These are phyloP conservation scores for Diachasmimorpha longicaudata DNA, from an alignment of 1,140 invertebrate species.

Conservation along the genomic window DNA sequence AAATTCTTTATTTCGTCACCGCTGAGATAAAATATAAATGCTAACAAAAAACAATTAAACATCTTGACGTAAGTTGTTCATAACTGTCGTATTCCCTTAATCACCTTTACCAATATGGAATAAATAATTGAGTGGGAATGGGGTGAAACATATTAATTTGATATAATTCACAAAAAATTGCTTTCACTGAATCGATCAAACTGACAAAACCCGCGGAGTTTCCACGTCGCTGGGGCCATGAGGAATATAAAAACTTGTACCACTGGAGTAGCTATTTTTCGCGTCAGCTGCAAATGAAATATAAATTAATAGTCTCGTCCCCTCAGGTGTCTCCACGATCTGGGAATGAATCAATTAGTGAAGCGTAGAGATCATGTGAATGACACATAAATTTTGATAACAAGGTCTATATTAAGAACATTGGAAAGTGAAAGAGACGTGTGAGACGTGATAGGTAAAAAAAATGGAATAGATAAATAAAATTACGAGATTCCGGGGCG, in stretches of 20 bases:
- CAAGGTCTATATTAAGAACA: slow-evolving; percentile 1
- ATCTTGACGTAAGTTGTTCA: not conserved
- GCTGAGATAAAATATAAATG: not conserved
- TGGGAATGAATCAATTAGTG: not conserved
- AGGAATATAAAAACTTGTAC: not conserved
- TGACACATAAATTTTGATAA: not conserved
- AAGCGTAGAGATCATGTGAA: not conserved
- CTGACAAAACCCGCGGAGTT: not conserved
- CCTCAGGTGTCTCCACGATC: not conserved
- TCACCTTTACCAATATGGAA: not conserved
- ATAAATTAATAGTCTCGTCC: not conserved
- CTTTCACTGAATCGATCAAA: not conserved
- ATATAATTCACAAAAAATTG: not conserved
- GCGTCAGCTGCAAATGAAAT: not conserved
- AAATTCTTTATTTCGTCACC: too few relatives aligned
- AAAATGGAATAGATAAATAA: not conserved
- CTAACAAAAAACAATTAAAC: not conserved
- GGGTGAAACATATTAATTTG: not conserved
- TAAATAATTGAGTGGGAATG: not conserved
- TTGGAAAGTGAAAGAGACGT: slow-evolving; percentile 18
- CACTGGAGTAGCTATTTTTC: not conserved
- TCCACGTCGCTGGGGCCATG: not conserved
- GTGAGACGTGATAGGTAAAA: not conserved
- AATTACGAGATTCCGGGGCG: not conserved
- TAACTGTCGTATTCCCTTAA: not conserved